Percentiles rank a stretch among this genome's conserved stretches.
phyloP scores from a whole-genome alignment of 2,888 invertebrate genomes.

The Latheticus oryzae region DNA sequence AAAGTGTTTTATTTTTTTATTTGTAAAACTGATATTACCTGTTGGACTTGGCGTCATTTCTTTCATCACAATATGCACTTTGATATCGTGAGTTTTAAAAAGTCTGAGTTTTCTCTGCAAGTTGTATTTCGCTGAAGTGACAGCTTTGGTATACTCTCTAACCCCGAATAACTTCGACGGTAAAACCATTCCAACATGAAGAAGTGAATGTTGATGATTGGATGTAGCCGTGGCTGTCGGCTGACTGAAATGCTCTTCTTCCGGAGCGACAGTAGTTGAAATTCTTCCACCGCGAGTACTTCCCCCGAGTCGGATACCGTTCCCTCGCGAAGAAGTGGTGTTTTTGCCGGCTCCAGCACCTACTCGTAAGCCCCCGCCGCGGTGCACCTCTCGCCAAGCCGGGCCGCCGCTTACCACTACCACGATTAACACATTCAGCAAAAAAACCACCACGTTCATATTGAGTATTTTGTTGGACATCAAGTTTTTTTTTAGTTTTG shows the following conservation, averaged over 20 bases:
- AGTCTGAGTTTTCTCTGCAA: constrained; percentile 77
- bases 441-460: constrained; percentile 60
- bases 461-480: constrained; percentile 43
- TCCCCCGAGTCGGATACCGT: constrained; percentile 61
- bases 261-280: constrained; percentile 54
- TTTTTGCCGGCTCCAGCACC: constrained; percentile 58
- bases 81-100: constrained; percentile 77
- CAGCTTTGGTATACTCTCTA: constrained; percentile 78
- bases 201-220: constrained; percentile 49
- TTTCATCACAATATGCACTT: constrained; percentile 77
- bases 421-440: constrained; percentile 60
- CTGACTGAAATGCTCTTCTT: constrained; percentile 58
- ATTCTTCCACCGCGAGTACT: constrained; percentile 55
- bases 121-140: constrained; percentile 74
- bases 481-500: constrained; percentile 27
- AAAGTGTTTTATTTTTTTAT: too few relatives aligned
- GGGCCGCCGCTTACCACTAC: constrained; percentile 64
- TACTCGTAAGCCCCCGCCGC: constrained; percentile 62
- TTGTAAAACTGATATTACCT: constrained; percentile 67
- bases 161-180: constrained; percentile 82
- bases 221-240: constrained; percentile 55
- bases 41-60: constrained; percentile 82
- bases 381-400: constrained; percentile 64
- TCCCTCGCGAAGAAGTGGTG: constrained; percentile 57
- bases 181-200: constrained; percentile 79